Evolutionary conservation across 2,113 vertebrate species (phyloP).

Genomic region (Cyphomyrus plagiostoma): DNA sequence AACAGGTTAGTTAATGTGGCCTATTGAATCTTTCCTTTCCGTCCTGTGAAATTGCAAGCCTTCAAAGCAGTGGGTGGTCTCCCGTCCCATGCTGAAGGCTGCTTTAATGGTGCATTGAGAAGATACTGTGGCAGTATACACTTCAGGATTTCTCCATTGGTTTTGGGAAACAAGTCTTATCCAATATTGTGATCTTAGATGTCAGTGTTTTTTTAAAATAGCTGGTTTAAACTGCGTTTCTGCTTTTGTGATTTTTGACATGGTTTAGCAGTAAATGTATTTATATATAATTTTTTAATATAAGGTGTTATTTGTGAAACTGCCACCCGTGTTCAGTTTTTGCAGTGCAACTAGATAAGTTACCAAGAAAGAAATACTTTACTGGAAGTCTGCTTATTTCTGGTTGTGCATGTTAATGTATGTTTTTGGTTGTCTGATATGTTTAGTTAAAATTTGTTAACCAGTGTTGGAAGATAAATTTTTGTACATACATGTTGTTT

Average conservation of each 20-base stretch:
- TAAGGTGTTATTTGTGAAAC: background rate
- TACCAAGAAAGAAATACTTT: background rate
- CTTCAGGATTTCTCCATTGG: background rate
- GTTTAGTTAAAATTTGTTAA: background rate
- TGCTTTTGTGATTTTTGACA: background rate
- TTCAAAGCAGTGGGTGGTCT: background rate
- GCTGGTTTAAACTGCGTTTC: background rate
- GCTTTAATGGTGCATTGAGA: background rate
- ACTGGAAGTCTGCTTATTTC: background rate
- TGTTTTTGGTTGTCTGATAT: background rate
- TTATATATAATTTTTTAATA: background rate
- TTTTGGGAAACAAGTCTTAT: background rate
- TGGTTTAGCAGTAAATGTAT: background rate
- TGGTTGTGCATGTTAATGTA: background rate
- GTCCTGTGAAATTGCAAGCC: background rate
- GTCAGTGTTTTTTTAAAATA: background rate
- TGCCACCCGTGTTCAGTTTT: background rate
- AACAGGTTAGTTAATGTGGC: conserved; percentile 73
- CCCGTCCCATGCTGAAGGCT: background rate
- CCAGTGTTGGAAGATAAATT: background rate
- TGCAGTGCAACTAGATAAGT: background rate
- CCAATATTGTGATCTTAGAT: background rate
- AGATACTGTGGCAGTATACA: background rate
- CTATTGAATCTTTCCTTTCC: conserved; percentile 31
- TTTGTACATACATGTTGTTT: background rate